Evolutionary conservation across 2,888 invertebrate species (phyloP), one percentile per base, ranked within the genome.

Genomic region (Leistus spinibarbis): DNA sequence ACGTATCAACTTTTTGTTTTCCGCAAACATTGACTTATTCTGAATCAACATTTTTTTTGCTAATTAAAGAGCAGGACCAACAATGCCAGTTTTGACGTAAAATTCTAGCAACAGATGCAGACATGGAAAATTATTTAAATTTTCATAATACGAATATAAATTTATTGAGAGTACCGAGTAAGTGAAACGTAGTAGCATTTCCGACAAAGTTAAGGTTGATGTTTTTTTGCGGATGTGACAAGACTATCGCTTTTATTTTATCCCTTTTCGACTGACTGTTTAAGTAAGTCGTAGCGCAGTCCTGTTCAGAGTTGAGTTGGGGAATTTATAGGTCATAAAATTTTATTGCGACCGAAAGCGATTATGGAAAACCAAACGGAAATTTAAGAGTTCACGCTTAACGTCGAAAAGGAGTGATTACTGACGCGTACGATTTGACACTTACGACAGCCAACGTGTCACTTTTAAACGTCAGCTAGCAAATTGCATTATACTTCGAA

Each of bases 321-420:
- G 24, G 67, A 73, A 73, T 73, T 73, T 73, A 73, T 73, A 60
- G 73, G 23, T 73, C 73, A 60, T 73, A 73, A 73, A 73, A 73
- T 73, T 73, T 73, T 73, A 73, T 73, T 73, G 60, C 73, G 67
- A 73, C 73, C 73, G 60, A 67, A 73, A 73, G 73, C 73, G 73
- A 73, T 73, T 73, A 73, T 73, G 65, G 73, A 73, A 67, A 65
- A 73, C 66, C 67, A 73, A 73, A 73, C 60, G 73, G 67, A 73
- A 73, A 73, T 73, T 73, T 67, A 71, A 60, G 73, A 27, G 73
- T 67, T 73, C 66, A 67, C 57, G 67, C 67, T 73, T 67, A 40
- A 73, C 63, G 67, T 73, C 19, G 66, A 23, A 23, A 54, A 57
- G 54, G 67, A 73, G 73, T 73, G 73, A 73, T 73, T 73, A 73